Conservation (phyloP, 2,888 invertebrate genomes). For the Pegoplata infirma region DNA sequence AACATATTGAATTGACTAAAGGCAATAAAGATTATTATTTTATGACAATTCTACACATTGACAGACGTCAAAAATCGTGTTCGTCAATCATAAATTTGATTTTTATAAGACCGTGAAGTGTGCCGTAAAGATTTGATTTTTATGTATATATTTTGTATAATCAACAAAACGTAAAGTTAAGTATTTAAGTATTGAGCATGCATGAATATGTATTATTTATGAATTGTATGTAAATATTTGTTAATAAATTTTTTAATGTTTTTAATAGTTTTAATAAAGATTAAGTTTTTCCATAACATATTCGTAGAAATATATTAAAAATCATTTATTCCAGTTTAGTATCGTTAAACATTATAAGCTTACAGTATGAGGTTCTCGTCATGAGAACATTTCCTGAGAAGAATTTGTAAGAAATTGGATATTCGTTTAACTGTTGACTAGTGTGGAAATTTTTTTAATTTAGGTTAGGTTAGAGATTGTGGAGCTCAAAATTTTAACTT, state of each 20-base stretch:
- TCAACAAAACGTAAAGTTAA: background rate
- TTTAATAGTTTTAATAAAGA: slow-evolving; percentile 57
- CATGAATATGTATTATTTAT: slow-evolving; percentile 37
- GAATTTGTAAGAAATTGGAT: too few relatives aligned
- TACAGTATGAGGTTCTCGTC: too few relatives aligned
- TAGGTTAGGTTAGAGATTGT: too few relatives aligned
- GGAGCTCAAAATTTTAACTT: too few relatives aligned
- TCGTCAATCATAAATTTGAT: slow-evolving; percentile 52
- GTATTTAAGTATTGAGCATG: slow-evolving; percentile 11
- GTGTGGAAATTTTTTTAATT: too few relatives aligned
- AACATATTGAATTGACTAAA: slow-evolving; percentile 66
- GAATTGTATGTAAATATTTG: slow-evolving; percentile 64
- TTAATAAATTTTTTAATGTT: slow-evolving; percentile 74
- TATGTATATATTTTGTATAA: background rate
- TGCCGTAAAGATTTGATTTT: background rate
- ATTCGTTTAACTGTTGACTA: too few relatives aligned
- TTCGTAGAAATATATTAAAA: background rate
- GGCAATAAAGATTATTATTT: slow-evolving; percentile 75
- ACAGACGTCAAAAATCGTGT: slow-evolving; percentile 58
- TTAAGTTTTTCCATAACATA: slow-evolving; percentile 14
- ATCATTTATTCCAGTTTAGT: background rate
- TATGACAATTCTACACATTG: slow-evolving; percentile 67
- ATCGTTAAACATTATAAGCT: too few relatives aligned
- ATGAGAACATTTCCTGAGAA: too few relatives aligned
- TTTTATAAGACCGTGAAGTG: slow-evolving; percentile 41